These are phyloP conservation scores for Chondrosia reniformis DNA, from an alignment of 37 sponge, comb jelly and placozoan species.

Conservation along the genomic window DNA sequence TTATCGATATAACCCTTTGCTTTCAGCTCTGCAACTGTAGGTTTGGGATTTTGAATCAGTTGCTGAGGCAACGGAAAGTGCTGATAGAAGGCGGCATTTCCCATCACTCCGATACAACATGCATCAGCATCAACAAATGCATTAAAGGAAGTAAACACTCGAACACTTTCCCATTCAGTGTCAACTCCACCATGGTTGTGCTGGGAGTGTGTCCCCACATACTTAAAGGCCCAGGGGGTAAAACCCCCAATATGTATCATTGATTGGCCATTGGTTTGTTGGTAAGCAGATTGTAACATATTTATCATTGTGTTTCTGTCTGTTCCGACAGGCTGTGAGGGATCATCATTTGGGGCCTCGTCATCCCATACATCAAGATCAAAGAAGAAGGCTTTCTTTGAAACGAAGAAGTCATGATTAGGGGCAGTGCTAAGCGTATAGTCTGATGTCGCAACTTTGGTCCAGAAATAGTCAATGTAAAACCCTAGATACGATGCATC, in stretches of 20 bases:
- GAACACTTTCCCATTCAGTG: slow-evolving; percentile 20
- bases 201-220: neutral
- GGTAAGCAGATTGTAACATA: slow-evolving; percentile 1
- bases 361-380: slow-evolving; percentile 19
- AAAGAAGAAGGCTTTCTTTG: slow-evolving; percentile 9
- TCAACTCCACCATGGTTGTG: slow-evolving; percentile 19
- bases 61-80: neutral
- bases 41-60: slow-evolving; percentile 3
- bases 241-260: slow-evolving; percentile 20
- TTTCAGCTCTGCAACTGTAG: neutral
- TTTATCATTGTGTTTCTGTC: slow-evolving; percentile 6
- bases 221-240: slow-evolving; percentile 22
- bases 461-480: slow-evolving; percentile 13
- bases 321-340: neutral
- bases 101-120: slow-evolving; percentile 14
- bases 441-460: neutral
- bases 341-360: slow-evolving; percentile 17
- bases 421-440: slow-evolving; percentile 14
- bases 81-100: slow-evolving; percentile 18
- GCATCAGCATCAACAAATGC: slow-evolving; percentile 21
- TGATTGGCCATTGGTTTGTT: neutral
- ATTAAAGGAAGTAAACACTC: slow-evolving; percentile 9
- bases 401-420: slow-evolving; percentile 19
- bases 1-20: slow-evolving; percentile 8
- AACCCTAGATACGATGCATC: neutral